phyloP scores from a whole-genome alignment of 2,113 vertebrate species.

The Sinosuthora webbiana region DNA sequence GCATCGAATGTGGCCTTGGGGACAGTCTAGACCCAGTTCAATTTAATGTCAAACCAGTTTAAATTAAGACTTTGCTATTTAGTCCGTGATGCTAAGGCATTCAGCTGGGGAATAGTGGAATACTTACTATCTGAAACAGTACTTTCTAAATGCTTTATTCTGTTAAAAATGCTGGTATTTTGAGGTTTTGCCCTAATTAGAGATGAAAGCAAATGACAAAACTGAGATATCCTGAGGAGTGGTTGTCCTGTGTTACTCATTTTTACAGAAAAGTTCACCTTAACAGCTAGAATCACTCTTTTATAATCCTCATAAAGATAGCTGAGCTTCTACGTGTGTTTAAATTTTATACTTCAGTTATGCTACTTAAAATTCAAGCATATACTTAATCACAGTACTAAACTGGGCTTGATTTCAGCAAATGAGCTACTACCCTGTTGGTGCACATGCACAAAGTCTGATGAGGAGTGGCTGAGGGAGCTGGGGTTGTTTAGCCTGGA shows the following conservation, averaged over 20 bases:
- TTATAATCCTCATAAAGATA: background rate
- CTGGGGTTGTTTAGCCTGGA: background rate
- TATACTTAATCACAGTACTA: background rate
- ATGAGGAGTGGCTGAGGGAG: background rate
- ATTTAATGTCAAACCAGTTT: conserved; percentile 10
- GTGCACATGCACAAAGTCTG: background rate
- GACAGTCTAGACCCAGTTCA: background rate
- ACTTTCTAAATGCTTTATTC: background rate
- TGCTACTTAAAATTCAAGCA: background rate
- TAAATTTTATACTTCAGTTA: background rate
- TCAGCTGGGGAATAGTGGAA: background rate
- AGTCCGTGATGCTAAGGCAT: background rate
- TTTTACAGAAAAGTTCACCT: background rate
- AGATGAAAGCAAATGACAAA: background rate
- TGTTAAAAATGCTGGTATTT: background rate
- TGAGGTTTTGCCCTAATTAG: background rate
- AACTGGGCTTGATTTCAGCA: background rate
- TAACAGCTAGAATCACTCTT: background rate
- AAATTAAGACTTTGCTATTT: background rate
- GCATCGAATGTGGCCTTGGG: background rate
- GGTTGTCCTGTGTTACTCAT: background rate
- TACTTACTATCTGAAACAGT: background rate
- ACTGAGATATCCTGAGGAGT: background rate
- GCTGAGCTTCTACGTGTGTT: background rate
- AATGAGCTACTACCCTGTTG: background rate